Evolutionary conservation across 2,797 vertebrate genomes (phyloP).

Genomic region (Spinibarbus caldwelli): DNA sequence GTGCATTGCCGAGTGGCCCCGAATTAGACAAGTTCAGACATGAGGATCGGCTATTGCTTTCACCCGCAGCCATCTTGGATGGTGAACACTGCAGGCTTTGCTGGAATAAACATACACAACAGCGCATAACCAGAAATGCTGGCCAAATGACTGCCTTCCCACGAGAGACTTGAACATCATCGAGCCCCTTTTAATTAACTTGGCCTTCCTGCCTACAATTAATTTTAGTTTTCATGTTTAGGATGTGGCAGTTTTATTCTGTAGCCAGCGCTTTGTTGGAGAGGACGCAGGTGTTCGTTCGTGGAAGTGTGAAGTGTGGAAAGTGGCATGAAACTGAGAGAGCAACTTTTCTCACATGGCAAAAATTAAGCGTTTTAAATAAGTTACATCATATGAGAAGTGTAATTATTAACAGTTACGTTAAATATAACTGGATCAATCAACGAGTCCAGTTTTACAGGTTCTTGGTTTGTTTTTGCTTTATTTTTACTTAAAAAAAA

Average conservation of each 20-base stretch:
- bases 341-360: neutral
- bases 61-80: constrained; percentile 79
- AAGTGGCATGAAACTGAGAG: neutral
- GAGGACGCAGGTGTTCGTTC: too few relatives aligned
- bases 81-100: constrained; percentile 69
- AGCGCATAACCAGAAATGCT: constrained; percentile 69
- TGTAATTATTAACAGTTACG: neutral
- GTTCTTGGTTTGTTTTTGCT: neutral
- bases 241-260: neutral
- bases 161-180: constrained; percentile 35
- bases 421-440: neutral
- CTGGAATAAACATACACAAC: constrained; percentile 72
- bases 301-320: neutral
- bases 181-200: constrained; percentile 16
- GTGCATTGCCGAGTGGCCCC: constrained; percentile 67
- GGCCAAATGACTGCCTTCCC: constrained; percentile 55
- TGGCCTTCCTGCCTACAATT: too few relatives aligned
- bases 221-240: neutral
- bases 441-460: neutral
- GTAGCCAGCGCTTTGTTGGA: too few relatives aligned
- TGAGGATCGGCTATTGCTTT: constrained; percentile 71
- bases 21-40: constrained; percentile 66
- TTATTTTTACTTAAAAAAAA: neutral
- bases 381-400: neutral
- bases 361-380: neutral